phyloP scores from a whole-genome alignment of 1,140 invertebrate species.

The Lordiphosa clarofinis region DNA sequence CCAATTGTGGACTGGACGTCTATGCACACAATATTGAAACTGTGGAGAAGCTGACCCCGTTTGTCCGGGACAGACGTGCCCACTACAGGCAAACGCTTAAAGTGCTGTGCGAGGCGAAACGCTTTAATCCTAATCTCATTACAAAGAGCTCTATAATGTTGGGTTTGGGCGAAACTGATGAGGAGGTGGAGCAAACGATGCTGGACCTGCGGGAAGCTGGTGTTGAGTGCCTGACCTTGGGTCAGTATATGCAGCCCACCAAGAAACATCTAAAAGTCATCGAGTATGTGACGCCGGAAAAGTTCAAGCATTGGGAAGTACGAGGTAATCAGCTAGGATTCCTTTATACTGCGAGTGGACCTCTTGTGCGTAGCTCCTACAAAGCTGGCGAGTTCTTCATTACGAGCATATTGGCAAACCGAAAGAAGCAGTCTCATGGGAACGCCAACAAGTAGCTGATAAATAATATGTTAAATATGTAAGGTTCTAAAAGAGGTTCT shows the following conservation, averaged over 20 bases:
- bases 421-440: constrained; percentile 30
- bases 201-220: constrained; percentile 88
- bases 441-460: constrained; percentile 4
- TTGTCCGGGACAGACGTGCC: constrained; percentile 94
- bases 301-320: constrained; percentile 95
- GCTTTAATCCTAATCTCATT: constrained; percentile 88
- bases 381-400: constrained; percentile 97
- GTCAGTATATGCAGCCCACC: constrained; percentile 99
- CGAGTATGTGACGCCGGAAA: constrained; percentile 98
- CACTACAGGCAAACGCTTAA: constrained; percentile 89
- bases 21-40: constrained; percentile 99
- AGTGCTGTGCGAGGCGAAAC: constrained; percentile 91
- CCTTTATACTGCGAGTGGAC: constrained; percentile 97
- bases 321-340: constrained; percentile 94
- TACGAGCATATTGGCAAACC: constrained; percentile 87
- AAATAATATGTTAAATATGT: not conserved
- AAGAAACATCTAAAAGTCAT: constrained; percentile 97
- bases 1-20: constrained; percentile 92
- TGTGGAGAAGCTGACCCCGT: constrained; percentile 91
- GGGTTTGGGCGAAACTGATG: constrained; percentile 96
- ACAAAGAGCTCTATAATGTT: constrained; percentile 99
- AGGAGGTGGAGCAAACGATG: constrained; percentile 93
- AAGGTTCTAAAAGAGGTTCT: too few relatives aligned
- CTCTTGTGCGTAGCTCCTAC: constrained; percentile 97
- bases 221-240: constrained; percentile 97